A percentile compares a stretch with the other conserved stretches of the same genome.
Conservation (phyloP, 2,888 invertebrate species). For the Tenthredo amoena region DNA sequence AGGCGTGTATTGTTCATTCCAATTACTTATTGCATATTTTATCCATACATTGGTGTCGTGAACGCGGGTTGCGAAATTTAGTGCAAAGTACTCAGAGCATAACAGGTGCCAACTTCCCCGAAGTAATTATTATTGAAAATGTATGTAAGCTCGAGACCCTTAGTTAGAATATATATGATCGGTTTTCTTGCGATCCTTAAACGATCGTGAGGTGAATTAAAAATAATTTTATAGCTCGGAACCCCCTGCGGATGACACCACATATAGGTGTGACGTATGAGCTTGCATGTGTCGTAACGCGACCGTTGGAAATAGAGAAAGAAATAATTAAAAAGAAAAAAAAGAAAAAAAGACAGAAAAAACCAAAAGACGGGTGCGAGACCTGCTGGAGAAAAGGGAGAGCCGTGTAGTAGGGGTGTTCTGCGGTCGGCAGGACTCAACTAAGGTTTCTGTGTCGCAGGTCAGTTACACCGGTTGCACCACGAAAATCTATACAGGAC, state of each 20-base stretch:
- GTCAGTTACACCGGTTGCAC: constrained; percentile 67
- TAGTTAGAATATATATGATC: neutral
- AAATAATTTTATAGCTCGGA: neutral
- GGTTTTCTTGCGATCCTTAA: neutral
- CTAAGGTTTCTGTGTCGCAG: constrained; percentile 67
- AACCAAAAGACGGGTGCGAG: neutral
- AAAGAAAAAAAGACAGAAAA: neutral
- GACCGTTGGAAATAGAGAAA: neutral
- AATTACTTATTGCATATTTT: constrained; percentile 43
- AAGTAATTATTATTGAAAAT: constrained; percentile 40
- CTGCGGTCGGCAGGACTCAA: constrained; percentile 59
- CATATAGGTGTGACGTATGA: neutral
- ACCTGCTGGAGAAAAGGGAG: constrained; percentile 39
- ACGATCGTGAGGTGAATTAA: neutral
- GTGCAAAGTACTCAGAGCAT: constrained; percentile 24
- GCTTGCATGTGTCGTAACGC: neutral
- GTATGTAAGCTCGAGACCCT: neutral
- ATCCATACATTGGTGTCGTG: constrained; percentile 15
- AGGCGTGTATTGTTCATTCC: constrained; percentile 38
- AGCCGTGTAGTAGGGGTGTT: constrained; percentile 28
- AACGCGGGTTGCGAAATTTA: constrained; percentile 41
- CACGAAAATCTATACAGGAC: constrained; percentile 66
- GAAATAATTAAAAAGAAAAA: neutral
- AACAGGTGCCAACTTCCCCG: constrained; percentile 20
- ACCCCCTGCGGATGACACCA: neutral